phyloP scores from a whole-genome alignment of 2,888 invertebrate species.

The Clivina fossor region DNA sequence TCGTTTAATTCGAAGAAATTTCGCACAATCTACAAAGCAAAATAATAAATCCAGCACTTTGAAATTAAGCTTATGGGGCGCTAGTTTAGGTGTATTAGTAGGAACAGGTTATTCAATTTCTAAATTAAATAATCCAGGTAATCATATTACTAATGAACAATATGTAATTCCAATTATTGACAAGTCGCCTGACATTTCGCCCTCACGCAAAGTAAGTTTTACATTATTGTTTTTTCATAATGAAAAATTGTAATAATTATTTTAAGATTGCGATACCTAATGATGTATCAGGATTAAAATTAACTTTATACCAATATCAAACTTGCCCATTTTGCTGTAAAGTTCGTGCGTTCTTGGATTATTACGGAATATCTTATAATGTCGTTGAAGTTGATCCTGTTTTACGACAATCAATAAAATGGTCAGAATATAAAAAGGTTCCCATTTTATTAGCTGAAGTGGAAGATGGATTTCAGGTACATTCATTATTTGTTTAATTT shows the following conservation, averaged over 20 bases:
- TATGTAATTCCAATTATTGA: constrained; percentile 47
- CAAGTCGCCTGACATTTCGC: constrained; percentile 51
- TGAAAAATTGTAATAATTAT: constrained; percentile 21
- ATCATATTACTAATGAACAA: constrained; percentile 54
- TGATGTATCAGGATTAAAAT: constrained; percentile 69
- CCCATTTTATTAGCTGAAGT: constrained; percentile 82
- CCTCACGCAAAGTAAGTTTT: constrained; percentile 54
- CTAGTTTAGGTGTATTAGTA: constrained; percentile 52
- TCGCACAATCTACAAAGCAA: constrained; percentile 7
- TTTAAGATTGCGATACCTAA: constrained; percentile 65
- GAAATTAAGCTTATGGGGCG: constrained; percentile 50
- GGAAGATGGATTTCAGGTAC: constrained; percentile 70
- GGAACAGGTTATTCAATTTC: constrained; percentile 57
- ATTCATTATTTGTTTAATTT: constrained; percentile 19
- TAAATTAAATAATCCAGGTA: constrained; percentile 51
- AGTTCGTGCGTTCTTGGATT: constrained; percentile 87
- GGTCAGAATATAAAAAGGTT: constrained; percentile 94
- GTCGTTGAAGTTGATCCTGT: constrained; percentile 98
- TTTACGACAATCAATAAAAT: constrained; percentile 84
- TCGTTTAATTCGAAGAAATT: no score
- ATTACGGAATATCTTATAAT: constrained; percentile 90
- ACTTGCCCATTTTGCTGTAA: constrained; percentile 99
- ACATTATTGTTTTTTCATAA: neutral
- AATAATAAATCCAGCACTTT: constrained; percentile 38
- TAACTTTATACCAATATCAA: constrained; percentile 93